Evolutionary conservation across 2,888 invertebrate species (phyloP).

Genomic region (Dynastes tityus): DNA sequence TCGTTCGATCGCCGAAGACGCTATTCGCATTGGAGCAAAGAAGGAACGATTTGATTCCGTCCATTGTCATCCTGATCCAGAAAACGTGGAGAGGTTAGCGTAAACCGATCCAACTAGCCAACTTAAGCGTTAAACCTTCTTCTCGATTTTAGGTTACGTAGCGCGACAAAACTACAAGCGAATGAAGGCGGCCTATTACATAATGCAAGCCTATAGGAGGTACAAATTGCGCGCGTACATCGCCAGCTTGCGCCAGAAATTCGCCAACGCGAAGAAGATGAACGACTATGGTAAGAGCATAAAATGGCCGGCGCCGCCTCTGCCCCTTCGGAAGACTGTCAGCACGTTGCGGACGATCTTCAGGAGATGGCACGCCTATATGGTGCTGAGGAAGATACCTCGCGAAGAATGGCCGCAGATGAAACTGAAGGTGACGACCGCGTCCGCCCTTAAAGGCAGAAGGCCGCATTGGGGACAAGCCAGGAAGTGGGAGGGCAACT

Average conservation of each 20-base stretch:
- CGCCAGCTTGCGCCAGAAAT: conserved; percentile 76
- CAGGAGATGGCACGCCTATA: conserved; percentile 90
- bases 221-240: conserved; percentile 86
- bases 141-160: conserved; percentile 65
- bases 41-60: conserved; percentile 90
- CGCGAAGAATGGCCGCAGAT: conserved; percentile 91
- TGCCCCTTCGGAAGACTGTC: conserved; percentile 78
- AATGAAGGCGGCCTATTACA: conserved; percentile 88
- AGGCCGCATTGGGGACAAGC: conserved; percentile 82
- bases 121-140: background rate
- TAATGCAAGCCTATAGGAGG: conserved; percentile 85
- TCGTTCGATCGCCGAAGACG: conserved; percentile 93
- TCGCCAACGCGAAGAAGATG: conserved; percentile 77
- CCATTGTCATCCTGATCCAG: conserved; percentile 93
- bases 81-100: conserved; percentile 89
- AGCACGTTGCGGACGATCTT: conserved; percentile 77
- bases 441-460: conserved; percentile 80
- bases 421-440: conserved; percentile 84
- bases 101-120: too few relatives aligned
- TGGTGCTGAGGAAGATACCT: conserved; percentile 87
- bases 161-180: conserved; percentile 84
- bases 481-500: conserved; percentile 89
- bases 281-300: conserved; percentile 85
- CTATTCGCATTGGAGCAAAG: conserved; percentile 91
- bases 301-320: conserved; percentile 87